Evolutionary conservation across 2,113 vertebrate species (phyloP).

Genomic region (Proteles cristata): DNA sequence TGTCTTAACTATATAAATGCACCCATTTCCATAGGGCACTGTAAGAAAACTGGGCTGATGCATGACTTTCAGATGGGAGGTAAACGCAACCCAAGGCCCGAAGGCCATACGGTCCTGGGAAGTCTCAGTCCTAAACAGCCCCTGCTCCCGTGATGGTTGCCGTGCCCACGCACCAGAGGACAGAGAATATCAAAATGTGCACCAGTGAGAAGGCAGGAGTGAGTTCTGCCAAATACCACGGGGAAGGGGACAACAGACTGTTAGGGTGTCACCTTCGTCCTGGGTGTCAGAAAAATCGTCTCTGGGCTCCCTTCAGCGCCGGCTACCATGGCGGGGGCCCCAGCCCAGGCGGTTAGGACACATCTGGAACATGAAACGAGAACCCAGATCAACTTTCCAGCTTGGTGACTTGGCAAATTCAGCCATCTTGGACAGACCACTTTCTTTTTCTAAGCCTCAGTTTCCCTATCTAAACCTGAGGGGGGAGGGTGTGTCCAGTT

Average conservation of each 20-base stretch:
- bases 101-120: neutral
- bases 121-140: neutral
- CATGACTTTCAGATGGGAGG: neutral
- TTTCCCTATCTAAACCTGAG: neutral
- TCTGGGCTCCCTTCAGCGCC: neutral
- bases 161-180: neutral
- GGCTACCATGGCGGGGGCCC: neutral
- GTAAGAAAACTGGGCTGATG: neutral
- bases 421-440: neutral
- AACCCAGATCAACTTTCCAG: neutral
- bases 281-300: neutral
- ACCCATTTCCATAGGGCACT: neutral
- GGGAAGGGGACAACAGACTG: neutral
- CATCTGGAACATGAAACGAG: neutral
- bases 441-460: neutral
- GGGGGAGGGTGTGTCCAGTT: neutral
- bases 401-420: neutral
- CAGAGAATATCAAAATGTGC: neutral
- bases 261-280: neutral
- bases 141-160: neutral
- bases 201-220: neutral
- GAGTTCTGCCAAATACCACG: accelerated
- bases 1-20: neutral
- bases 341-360: neutral
- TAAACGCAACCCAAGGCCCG: neutral